phyloP scores from a whole-genome alignment of 2,113 vertebrate genomes.

The Podilymbus podiceps region DNA sequence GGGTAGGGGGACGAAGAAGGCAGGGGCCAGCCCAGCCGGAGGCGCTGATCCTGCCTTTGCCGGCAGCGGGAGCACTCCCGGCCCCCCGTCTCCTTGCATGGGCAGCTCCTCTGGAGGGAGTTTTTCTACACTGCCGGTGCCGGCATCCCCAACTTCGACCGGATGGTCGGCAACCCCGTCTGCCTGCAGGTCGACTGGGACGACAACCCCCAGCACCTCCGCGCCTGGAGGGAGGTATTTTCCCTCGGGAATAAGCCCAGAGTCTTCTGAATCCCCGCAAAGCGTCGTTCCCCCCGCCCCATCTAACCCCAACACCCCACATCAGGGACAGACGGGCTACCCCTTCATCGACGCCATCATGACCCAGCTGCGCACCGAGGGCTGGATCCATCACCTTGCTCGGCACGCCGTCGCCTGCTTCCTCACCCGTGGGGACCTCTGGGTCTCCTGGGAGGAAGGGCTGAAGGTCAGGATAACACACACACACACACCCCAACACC shows the following conservation, averaged over 20 bases:
- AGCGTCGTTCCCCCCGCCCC: rapidly evolving
- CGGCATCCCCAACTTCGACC: constrained; percentile 72
- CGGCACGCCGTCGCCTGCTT: constrained; percentile 76
- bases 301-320: not conserved
- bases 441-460: constrained; percentile 77
- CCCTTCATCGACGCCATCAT: constrained; percentile 76
- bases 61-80: constrained; percentile 73
- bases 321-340: constrained; percentile 68
- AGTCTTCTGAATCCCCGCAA: not conserved
- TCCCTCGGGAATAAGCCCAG: not conserved
- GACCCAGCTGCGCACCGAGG: constrained; percentile 75
- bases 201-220: constrained; percentile 59
- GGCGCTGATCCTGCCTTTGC: not conserved
- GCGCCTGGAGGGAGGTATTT: constrained; percentile 71
- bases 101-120: constrained; percentile 81
- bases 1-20: not conserved
- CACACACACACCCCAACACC: not conserved
- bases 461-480: constrained; percentile 69
- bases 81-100: constrained; percentile 76
- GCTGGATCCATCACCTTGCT: constrained; percentile 79
- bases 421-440: constrained; percentile 72
- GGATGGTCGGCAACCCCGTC: constrained; percentile 70
- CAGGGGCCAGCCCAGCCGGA: not conserved
- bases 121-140: constrained; percentile 75
- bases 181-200: constrained; percentile 75